Conservation (phyloP, 2,113 vertebrate species). For the Pangasianodon hypophthalmus region DNA sequence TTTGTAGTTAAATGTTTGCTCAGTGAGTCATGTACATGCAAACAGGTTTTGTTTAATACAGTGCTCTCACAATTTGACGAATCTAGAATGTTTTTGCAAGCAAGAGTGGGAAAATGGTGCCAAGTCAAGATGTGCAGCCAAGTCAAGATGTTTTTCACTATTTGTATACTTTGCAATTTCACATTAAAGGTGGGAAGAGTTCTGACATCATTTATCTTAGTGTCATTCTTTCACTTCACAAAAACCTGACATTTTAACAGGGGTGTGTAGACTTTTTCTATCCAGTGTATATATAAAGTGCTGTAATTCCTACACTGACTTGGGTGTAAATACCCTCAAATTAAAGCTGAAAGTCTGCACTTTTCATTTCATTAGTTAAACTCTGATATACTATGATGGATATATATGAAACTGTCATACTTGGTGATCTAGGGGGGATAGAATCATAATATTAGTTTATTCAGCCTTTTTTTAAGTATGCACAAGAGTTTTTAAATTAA, state of each 20-base stretch:
- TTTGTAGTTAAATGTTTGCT: not conserved
- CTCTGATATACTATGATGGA: too few relatives aligned
- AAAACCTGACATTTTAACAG: too few relatives aligned
- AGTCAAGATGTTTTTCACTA: too few relatives aligned
- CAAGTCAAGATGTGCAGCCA: too few relatives aligned
- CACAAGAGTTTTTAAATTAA: not conserved
- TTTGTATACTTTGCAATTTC: too few relatives aligned
- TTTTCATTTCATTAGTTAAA: too few relatives aligned
- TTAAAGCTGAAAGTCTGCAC: constrained; percentile 60
- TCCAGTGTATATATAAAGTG: not conserved
- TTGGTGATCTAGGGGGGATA: not conserved
- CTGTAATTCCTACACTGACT: not conserved
- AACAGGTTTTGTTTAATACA: too few relatives aligned
- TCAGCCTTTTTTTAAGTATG: not conserved
- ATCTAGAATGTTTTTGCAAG: too few relatives aligned
- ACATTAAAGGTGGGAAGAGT: too few relatives aligned
- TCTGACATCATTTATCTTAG: too few relatives aligned
- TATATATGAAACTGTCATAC: constrained; percentile 17
- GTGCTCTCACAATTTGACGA: constrained; percentile 59
- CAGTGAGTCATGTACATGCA: not conserved
- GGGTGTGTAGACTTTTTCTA: constrained; percentile 63
- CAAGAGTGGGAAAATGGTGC: too few relatives aligned
- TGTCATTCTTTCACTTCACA: too few relatives aligned
- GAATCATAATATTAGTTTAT: not conserved
- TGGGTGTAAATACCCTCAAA: not conserved